A percentile compares a stretch with the other conserved stretches of the same genome.
phyloP scores from a whole-genome alignment of 2,113 vertebrate species.

The Rattus norvegicus region GRCr8 NC_086031.1:96642501-96643000 shows the following conservation, averaged over 20 bases:
- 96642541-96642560: background rate
- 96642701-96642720: background rate
- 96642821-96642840: background rate
- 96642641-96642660: background rate
- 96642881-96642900: background rate
- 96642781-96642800: background rate
- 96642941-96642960: background rate
- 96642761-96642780: background rate
- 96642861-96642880: background rate
- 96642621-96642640: background rate
- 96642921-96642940: background rate
- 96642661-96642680: background rate
- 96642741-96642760: background rate
- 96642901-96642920: background rate
- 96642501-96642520: background rate
- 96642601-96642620: background rate
- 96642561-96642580: background rate
- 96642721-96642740: background rate
- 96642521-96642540: rapidly evolving
- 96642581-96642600: background rate
- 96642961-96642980: background rate
- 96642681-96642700: background rate
- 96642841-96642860: background rate
- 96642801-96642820: background rate
- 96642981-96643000: background rate